Evolutionary conservation across 2,888 invertebrate species (phyloP).

Genomic region (Macrosiphum euphorbiae): DNA sequence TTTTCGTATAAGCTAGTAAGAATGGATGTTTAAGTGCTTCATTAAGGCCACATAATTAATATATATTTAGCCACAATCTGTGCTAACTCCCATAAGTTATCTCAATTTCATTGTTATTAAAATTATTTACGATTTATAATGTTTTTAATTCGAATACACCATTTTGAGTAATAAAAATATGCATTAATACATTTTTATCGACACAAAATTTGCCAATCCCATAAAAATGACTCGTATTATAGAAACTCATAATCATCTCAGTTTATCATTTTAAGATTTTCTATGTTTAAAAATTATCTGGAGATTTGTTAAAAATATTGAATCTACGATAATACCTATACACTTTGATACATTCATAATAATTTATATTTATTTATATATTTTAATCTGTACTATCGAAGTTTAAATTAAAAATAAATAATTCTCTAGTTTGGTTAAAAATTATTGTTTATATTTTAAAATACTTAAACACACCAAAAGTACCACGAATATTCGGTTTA

Average conservation of each 20-base stretch:
- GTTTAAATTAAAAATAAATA: neutral
- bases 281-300: neutral
- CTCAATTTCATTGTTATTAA: slow-evolving; percentile 11
- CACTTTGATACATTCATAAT: neutral
- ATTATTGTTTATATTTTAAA: neutral
- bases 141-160: neutral
- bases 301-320: neutral
- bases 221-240: neutral
- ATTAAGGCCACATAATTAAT: slow-evolving; percentile 49
- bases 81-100: slow-evolving; percentile 26
- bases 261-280: neutral
- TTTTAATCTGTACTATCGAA: neutral
- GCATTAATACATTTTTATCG: neutral
- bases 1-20: slow-evolving; percentile 26
- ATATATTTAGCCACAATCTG: slow-evolving; percentile 30
- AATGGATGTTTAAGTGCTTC: slow-evolving; percentile 30
- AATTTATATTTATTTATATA: neutral
- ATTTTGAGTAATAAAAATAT: neutral
- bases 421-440: neutral
- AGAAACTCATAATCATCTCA: neutral
- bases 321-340: neutral
- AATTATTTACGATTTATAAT: neutral
- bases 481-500: neutral
- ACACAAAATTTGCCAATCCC: neutral
- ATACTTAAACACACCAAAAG: neutral